Evolutionary conservation across 2,113 vertebrate species (phyloP).

Genomic region (Rhagologus leucostigma): DNA sequence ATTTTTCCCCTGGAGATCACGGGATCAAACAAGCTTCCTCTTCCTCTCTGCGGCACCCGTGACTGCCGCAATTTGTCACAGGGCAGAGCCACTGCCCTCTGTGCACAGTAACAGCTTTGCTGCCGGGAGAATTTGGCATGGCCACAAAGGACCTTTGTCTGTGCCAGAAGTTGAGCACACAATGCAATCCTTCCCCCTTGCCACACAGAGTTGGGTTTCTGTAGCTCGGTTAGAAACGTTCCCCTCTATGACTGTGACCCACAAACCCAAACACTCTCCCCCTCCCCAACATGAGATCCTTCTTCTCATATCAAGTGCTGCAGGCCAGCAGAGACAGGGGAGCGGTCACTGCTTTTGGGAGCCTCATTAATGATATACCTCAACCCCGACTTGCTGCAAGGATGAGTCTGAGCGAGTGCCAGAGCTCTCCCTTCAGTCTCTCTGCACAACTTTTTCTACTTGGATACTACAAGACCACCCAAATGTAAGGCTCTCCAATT

Average conservation of each 20-base stretch:
- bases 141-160: slow-evolving; percentile 60
- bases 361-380: too few relatives aligned
- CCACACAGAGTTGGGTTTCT: neutral
- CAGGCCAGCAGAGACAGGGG: neutral
- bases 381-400: neutral
- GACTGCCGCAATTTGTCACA: neutral
- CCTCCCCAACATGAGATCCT: rapidly evolving
- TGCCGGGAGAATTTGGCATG: neutral
- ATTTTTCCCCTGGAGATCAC: neutral
- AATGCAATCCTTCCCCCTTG: slow-evolving; percentile 33
- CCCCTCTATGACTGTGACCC: neutral
- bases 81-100: slow-evolving; percentile 32
- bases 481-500: neutral
- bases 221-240: neutral
- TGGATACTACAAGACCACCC: neutral
- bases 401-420: neutral
- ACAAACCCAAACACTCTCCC: neutral
- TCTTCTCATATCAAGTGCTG: neutral
- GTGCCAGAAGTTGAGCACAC: neutral
- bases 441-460: neutral
- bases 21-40: neutral
- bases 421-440: neutral
- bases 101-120: neutral
- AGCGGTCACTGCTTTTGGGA: rapidly evolving
- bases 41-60: neutral